Evolutionary conservation across 1,140 invertebrate species (phyloP).

Genomic region (Lasaia peninsularis): DNA sequence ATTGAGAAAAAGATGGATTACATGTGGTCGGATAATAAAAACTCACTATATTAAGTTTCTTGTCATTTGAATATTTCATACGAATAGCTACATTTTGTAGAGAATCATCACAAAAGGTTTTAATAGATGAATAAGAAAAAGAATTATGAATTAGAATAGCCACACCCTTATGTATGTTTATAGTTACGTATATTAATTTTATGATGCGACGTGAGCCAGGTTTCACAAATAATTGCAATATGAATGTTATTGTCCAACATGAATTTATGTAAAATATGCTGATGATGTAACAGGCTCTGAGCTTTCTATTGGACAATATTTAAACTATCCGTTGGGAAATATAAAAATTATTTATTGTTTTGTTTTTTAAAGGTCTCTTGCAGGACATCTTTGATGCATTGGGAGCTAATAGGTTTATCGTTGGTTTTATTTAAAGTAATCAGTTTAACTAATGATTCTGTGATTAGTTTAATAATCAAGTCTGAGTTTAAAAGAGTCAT

Average conservation of each 20-base stretch:
- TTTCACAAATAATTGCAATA: conserved; percentile 22
- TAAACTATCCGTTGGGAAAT: neutral
- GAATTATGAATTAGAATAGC: conserved; percentile 21
- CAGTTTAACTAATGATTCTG: neutral
- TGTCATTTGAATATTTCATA: neutral
- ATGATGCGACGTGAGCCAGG: conserved; percentile 15
- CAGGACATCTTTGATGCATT: neutral
- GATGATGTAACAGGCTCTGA: conserved; percentile 19
- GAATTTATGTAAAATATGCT: conserved; percentile 15
- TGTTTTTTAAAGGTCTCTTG: no score
- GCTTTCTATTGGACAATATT: neutral
- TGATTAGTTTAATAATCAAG: neutral
- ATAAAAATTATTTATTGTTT: neutral
- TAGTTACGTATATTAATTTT: conserved; percentile 14
- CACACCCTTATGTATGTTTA: conserved; percentile 22
- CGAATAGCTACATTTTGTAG: conserved; percentile 13
- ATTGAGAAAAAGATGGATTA: neutral
- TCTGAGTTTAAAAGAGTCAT: neutral
- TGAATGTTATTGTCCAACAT: conserved; percentile 19
- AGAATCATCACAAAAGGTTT: conserved; percentile 14
- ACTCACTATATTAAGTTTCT: conserved; percentile 1
- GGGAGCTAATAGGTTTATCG: neutral
- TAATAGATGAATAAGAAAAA: conserved; percentile 14
- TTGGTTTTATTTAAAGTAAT: neutral
- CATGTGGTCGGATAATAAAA: conserved; percentile 14